Percentiles rank a stretch among this genome's conserved stretches.
Conservation (phyloP, 2,888 invertebrate genomes). For the Embidobia sp. region DNA sequence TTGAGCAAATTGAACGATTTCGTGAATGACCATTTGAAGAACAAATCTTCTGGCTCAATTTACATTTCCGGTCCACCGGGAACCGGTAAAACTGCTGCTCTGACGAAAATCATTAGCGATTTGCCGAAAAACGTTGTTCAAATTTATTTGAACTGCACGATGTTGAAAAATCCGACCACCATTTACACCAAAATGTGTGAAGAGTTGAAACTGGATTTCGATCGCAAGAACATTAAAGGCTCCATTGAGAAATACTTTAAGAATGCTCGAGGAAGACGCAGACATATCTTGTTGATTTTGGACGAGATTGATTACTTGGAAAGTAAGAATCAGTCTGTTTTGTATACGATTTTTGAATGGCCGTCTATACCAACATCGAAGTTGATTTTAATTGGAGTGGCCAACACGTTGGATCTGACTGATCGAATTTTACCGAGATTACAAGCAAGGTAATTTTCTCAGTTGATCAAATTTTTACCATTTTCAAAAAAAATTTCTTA, state of each 20-base stretch:
- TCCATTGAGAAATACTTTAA: conserved; percentile 88
- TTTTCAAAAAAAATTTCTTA: too few species aligned
- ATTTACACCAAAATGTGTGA: conserved; percentile 90
- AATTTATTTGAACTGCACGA: conserved; percentile 94
- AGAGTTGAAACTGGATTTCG: conserved; percentile 85
- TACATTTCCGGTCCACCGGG: conserved; percentile 99
- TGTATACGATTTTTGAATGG: conserved; percentile 98
- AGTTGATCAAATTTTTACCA: too few species aligned
- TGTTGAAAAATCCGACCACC: conserved; percentile 90
- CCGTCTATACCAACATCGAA: conserved; percentile 87
- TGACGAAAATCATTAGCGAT: conserved; percentile 84
- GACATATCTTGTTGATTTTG: conserved; percentile 91
- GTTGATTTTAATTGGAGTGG: conserved; percentile 93
- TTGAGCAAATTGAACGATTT: conserved; percentile 87
- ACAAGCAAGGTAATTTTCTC: conserved; percentile 85
- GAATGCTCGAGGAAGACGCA: conserved; percentile 82
- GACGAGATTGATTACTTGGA: conserved; percentile 98
- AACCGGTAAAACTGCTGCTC: conserved; percentile 96
- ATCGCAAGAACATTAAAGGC: conserved; percentile 85
- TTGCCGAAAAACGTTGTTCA: conserved; percentile 83
- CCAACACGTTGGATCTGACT: conserved; percentile 97
- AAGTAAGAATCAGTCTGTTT: conserved; percentile 90
- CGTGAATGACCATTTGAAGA: conserved; percentile 85
- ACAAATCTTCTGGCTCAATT: conserved; percentile 88
- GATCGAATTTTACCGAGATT: conserved; percentile 94